Base-by-base conservation (phyloP, 92 coral and sea anemone genomes). In the Heteractis magnifica region DNA sequence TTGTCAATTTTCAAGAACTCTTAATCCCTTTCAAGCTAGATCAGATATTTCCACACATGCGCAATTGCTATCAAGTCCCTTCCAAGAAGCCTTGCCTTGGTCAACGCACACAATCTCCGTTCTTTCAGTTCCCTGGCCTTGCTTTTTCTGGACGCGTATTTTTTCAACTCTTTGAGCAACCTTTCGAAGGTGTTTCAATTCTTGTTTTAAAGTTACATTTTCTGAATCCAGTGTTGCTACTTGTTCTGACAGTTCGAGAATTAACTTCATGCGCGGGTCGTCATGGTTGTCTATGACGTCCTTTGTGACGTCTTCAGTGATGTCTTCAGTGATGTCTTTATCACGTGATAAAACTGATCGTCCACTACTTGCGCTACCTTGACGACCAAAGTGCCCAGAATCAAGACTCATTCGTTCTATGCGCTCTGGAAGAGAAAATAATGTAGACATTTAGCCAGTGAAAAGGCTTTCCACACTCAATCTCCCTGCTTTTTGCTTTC, bases 171-270 rank as follows among this genome's bases (percentile, higher is more conserved):
- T 93, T 80, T 93, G 87, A 14, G 91, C 88, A 58, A 93, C 84
- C 49, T 77, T 88, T 51, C 82, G 84, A 14, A 91, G 80, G 71
- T 93, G 91, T 73, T 76, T 85, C 62, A 93, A 84, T 49, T 93
- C 94, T 77, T 85, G 86, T 81, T 88, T 88, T 14, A 93, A 34
- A 55, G 73, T 80, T 53, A 71, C 52, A 78, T 93, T 93, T 86
- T 91, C 94, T 12, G 89, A 78, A 71, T 93, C 94, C 80, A 93
- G 68, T 49, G 77, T 76, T 12, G 92, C 86, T 6, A 93, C 97
- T 88, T 93, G 97, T 70, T 93, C 86, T 16, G 97, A 93, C 6
- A 93, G 83, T 48, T 93, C 94, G 21, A 93, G 82, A 59, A 93
- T 82, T 8, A 93, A 86, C 78, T 86, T 86, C 65, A 81, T 90